phyloP scores from a whole-genome alignment of 2,888 invertebrate species.

The Eupithecia exiguata region DNA sequence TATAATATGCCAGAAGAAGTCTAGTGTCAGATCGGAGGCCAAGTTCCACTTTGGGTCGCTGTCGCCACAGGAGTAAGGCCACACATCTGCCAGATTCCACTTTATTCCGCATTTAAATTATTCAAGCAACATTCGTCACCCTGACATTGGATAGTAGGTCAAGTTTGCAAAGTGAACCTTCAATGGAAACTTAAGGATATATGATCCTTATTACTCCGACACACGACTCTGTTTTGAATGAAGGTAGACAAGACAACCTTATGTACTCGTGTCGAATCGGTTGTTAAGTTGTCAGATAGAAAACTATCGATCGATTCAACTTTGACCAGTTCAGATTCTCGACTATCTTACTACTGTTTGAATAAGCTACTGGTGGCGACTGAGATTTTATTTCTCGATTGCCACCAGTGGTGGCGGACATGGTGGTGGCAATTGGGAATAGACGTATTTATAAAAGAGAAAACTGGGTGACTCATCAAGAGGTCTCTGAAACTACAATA shows the following conservation, averaged over 20 bases:
- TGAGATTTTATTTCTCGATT: too few relatives aligned
- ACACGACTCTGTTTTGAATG: neutral
- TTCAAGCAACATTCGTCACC: slow-evolving; percentile 11
- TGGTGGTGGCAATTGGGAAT: too few relatives aligned
- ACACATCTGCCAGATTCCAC: neutral
- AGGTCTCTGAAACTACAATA: too few relatives aligned
- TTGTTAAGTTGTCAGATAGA: neutral
- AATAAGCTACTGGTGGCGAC: too few relatives aligned
- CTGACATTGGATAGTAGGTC: slow-evolving; percentile 40
- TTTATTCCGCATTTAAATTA: neutral
- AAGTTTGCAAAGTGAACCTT: slow-evolving; percentile 32
- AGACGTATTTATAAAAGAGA: too few relatives aligned
- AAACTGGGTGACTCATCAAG: too few relatives aligned
- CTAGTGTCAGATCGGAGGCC: too few relatives aligned
- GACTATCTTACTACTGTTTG: too few relatives aligned
- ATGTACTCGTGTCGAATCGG: neutral
- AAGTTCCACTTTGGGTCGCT: too few relatives aligned
- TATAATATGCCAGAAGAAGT: too few relatives aligned
- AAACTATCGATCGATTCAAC: neutral
- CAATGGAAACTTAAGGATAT: slow-evolving; percentile 8
- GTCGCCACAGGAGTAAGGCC: too few relatives aligned
- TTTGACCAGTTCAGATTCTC: neutral
- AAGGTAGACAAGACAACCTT: neutral
- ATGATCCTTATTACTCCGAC: neutral
- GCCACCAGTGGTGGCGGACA: too few relatives aligned